Evolutionary conservation across 92 coral and sea anemone genomes (phyloP), one percentile per base, ranked within the genome.

Genomic region (Pocillopora grandis): DNA sequence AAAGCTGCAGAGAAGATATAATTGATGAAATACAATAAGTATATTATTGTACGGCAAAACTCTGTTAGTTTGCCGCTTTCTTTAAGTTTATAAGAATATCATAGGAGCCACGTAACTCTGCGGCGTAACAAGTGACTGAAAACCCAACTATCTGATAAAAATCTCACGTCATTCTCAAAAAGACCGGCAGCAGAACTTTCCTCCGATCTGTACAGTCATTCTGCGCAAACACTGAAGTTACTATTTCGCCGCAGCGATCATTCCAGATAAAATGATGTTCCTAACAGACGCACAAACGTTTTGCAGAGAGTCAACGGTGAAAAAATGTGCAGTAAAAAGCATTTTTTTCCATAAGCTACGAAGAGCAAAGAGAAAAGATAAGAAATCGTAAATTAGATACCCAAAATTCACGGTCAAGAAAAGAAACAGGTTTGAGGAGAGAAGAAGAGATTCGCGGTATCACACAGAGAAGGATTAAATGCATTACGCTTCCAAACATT

Each of bases 381-480:
- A 80, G 76, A 59, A 57, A 69, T 17, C 42, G 52, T 7, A 42
- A 3, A 3, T 42, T 42, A 3, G 8, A 42, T 42, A 42, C 52
- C 4, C 52, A 42, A 42, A 42, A 42, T 3, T 42, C 7, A 3
- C 49, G 27, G 27, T 27, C 31, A 27, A 42, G 0, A 7, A 42
- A 42, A 23, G 14, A 5, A 59, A 10, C 76, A 18, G 37, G 85
- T 68, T 68, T 68, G 55, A 23, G 52, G 31, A 58, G 56, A 56
- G 66, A 27, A 37, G 55, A n/a, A 63, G 20, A 8, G 9, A 12
- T 18, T 27, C 52, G 31, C 56, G 2, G 23, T 1, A 66, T 9
- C 31, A 79, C 33, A 78, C n/a, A 65, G 62, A 68, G 84, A 68
- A 12, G n/a, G 59, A 36, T 71, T n/a, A 71, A 58, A 81, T 81